Evolutionary conservation across 2,113 vertebrate species (phyloP), one percentile per base, ranked within the genome.

Genomic region (Trematocara macrostoma): DNA sequence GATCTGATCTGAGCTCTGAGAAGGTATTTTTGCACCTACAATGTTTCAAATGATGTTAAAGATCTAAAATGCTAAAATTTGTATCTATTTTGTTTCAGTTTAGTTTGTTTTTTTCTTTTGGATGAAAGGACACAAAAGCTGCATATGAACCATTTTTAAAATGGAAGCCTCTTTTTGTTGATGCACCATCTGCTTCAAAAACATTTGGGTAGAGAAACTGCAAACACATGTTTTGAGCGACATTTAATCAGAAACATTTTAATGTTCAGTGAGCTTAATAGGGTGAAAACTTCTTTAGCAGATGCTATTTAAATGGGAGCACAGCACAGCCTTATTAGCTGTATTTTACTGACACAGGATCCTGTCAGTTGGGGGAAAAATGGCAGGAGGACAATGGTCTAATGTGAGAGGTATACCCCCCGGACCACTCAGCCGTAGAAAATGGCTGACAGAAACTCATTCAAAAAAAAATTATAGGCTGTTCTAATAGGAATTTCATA

Each of bases 331-430:
- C 84, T 82, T 69, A 84, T 88, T 84, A 55, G 85, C 87, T 82
- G 78, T 88, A 89, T 89, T 90, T 92, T 61, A 83, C 23, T 16
- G 55, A 87, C 81, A 91, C 80, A 51, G n/a, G 49, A 34, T 84
- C 42, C 88, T 92, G 88, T 93, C 89, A 61, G 69, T 15, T 78
- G 67, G 23, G 8, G 0, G 20, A 0, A 1, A 85, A 89, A 93
- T 81, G 79, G 74, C 79, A 79, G 16, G 11, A 78, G 78, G 74
- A 82, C 51, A 18, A 81, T 79, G 56, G 47, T 76, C 31, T 89
- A 87, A 87, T 91, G 64, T 81, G 51, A 61, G 51, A 79, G 53
- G 59, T 81, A 76, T 85, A 84, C 91, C 88, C 83, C 64, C 34
- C 1, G 52, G 81, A 84, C 83, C 87, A 88, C 61, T 87, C 71